Conservation (phyloP, 2,113 vertebrate species). For the Thamnophis sirtalis region DNA sequence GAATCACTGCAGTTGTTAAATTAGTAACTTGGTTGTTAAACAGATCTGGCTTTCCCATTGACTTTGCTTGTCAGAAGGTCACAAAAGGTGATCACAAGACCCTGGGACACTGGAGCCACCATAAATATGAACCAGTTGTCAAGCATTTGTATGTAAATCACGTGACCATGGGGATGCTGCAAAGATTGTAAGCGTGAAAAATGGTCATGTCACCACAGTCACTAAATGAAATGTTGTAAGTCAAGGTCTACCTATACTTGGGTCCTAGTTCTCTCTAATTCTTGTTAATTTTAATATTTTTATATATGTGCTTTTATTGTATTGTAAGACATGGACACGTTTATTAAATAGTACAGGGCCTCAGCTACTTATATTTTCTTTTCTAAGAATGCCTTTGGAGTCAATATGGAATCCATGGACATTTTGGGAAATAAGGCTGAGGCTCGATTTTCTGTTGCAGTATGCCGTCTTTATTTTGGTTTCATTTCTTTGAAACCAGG, state of each 20-base stretch:
- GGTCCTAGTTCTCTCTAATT: not conserved
- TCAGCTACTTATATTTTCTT: not conserved
- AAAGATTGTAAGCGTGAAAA: too few species aligned
- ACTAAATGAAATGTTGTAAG: too few species aligned
- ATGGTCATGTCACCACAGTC: too few species aligned
- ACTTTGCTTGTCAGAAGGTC: too few species aligned
- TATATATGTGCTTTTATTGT: not conserved
- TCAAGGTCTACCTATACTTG: not conserved
- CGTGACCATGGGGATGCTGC: too few species aligned
- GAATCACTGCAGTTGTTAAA: too few species aligned
- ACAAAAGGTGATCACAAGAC: too few species aligned
- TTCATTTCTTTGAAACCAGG: not conserved
- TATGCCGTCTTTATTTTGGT: not conserved
- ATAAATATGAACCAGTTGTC: too few species aligned
- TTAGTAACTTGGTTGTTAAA: too few species aligned
- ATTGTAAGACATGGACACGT: not conserved
- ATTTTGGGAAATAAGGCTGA: not conserved
- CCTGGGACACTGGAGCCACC: too few species aligned
- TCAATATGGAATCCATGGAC: not conserved
- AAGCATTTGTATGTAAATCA: too few species aligned
- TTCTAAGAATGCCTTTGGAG: not conserved
- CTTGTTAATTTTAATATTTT: not conserved
- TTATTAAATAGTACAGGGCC: not conserved
- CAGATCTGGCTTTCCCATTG: too few species aligned
- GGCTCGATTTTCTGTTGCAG: not conserved